Base-by-base conservation (phyloP, 2,888 invertebrate species). In the Agriopis leucophaearia region DNA sequence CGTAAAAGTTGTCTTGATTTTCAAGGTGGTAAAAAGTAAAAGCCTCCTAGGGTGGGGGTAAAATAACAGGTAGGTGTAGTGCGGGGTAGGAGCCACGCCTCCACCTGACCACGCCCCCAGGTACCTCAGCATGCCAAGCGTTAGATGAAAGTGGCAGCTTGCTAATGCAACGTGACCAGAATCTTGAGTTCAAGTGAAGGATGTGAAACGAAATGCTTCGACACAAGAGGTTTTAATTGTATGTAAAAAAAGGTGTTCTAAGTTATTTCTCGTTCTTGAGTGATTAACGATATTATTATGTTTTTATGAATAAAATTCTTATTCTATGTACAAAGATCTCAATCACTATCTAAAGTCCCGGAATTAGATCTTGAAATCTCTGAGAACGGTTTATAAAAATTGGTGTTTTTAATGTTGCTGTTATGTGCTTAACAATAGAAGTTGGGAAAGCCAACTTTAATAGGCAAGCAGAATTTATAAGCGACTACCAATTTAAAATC, bases 51-150 rank as follows among this genome's bases (percentile, higher is more conserved):
- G 70, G 72, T 65, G 74, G 74, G 71, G 62, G 68, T 64, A 56
- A 54, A 65, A 61, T 66, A 52, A 52, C 55, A 68, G 64, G 75
- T 76, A 78, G 74, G 77, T 74, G 77, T 75, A 73, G 72, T 77
- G 71, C 66, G 74, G 77, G 81, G 80, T 80, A 71, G 71, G 59
- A 72, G 82, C 79, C 84, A 85, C 87, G 85, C 87, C 87, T 78
- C 81, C 77, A 86, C 84, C 83, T 80, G 79, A 75, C 74, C 76
- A 84, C 86, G 86, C 87, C 87, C 80, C 80, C 80, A 68, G 66
- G 71, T 72, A 74, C 72, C 74, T 77, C 67, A 75, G 62, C 50
- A 71, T 66, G 57, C 45, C 69, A 67, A 62, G 51, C 54, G 62
- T 47, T 55, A 64, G 60, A 64, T 60, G 64, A 68, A 68, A 64